Percentiles rank a stretch among this genome's conserved stretches.
Conservation (phyloP, 1,140 invertebrate species). For the Drosophila bipectinata region DNA sequence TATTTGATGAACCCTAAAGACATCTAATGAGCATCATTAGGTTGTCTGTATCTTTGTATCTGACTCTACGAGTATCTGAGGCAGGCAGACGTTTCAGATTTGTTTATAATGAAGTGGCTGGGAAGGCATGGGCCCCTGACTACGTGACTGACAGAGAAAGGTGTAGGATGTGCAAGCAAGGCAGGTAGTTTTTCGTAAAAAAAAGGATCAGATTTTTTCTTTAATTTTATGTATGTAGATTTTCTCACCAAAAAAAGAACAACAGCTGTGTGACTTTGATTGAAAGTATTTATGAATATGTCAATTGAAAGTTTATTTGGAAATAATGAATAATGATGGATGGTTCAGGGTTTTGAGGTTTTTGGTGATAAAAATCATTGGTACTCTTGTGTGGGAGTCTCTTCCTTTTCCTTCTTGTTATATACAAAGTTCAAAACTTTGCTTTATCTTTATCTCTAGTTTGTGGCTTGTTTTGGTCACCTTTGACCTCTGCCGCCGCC, state of each 20-base stretch:
- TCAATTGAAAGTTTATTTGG: neutral
- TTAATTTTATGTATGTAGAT: constrained; percentile 52
- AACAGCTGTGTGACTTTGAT: constrained; percentile 59
- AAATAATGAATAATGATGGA: constrained; percentile 50
- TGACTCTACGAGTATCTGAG: constrained; percentile 18
- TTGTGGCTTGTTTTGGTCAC: constrained; percentile 32
- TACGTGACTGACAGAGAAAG: constrained; percentile 42
- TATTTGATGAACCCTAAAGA: constrained; percentile 59
- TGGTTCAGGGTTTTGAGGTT: constrained; percentile 6
- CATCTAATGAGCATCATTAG: constrained; percentile 79
- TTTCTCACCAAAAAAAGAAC: neutral
- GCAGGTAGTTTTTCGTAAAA: constrained; percentile 12
- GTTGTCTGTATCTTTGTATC: constrained; percentile 45
- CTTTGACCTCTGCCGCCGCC: constrained; percentile 46
- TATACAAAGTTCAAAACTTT: constrained; percentile 11
- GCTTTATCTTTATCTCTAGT: constrained; percentile 2
- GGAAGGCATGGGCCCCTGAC: constrained; percentile 19
- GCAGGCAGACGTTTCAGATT: constrained; percentile 20
- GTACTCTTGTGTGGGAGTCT: constrained; percentile 12
- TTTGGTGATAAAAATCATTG: constrained; percentile 7
- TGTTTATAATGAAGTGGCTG: constrained; percentile 66
- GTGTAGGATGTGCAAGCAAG: constrained; percentile 14
- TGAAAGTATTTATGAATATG: constrained; percentile 38
- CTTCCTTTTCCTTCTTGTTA: neutral
- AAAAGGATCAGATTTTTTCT: constrained; percentile 50